Evolutionary conservation across 2,888 invertebrate genomes (phyloP), one percentile per base, ranked within the genome.

Genomic region (Cantharis flavilabris): DNA sequence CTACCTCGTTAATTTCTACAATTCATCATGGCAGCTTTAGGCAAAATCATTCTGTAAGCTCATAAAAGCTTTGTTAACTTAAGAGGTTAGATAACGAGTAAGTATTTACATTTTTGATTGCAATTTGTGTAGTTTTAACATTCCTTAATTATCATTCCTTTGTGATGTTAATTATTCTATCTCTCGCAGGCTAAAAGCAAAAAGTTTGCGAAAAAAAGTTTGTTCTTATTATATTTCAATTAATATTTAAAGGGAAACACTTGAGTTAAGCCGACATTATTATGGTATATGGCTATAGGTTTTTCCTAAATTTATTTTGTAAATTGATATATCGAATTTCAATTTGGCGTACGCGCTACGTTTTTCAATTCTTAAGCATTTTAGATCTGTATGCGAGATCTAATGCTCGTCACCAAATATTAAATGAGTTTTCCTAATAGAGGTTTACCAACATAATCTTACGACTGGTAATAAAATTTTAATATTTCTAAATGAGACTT

Each of bases 381-480:
- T 73, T 73, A 73, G 73, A 71, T 76, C 71, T 76, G 76, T 76
- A 76, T 76, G 76, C 76, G 73, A 76, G 76, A 73, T 76, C 70
- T 76, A 76, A 76, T 77, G 70, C 74, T 77, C 77, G 74, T 77
- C 74, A 26, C 64, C 72, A 77, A 74, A 77, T 71, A 70, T 75
- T 70, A 81, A 81, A 81, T 79, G 78, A 81, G 78, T 77, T 81
- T 80, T 77, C 79, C 65, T 79, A 81, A 79, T 79, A 78, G 81
- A 76, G 79, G 77, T 81, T 81, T 79, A 77, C 79, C 79, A 30
- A 76, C 75, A 70, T 81, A 81, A 81, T 81, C 81, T 78, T 76
- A 75, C 67, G 69, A 72, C 72, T 80, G 78, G 75, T 76, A 74
- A 79, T 79, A 79, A 78, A 79, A 81, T 78, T 81, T 78, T 81